A percentile compares a stretch with the other conserved stretches of the same genome.
phyloP scores from a whole-genome alignment of 2,113 vertebrate genomes.

The Oceanites oceanicus region DNA sequence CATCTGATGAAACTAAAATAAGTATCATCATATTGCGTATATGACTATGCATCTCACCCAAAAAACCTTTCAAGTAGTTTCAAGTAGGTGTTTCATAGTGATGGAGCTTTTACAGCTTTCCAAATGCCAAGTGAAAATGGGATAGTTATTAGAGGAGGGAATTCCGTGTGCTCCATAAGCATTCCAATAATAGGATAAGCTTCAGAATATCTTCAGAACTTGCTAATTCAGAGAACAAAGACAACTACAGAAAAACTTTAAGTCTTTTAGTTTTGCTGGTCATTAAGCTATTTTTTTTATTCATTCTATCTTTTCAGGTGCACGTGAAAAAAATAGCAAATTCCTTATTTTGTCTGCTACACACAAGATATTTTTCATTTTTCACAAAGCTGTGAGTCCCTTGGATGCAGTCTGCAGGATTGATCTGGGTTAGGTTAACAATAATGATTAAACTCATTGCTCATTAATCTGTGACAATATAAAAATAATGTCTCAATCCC shows the following conservation, averaged over 20 bases:
- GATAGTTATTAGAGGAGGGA: background rate
- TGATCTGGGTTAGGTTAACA: background rate
- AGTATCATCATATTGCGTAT: background rate
- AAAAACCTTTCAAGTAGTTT: background rate
- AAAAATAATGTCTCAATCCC: background rate
- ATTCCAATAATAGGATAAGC: background rate
- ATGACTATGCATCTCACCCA: background rate
- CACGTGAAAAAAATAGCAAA: background rate
- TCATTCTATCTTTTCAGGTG: background rate
- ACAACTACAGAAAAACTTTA: background rate
- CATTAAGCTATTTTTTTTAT: background rate
- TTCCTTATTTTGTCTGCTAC: background rate
- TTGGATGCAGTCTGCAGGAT: background rate
- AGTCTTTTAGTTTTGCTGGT: background rate
- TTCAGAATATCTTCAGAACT: background rate
- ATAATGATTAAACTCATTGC: background rate
- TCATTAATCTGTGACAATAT: background rate
- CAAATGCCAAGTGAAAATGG: background rate
- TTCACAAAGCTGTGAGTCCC: background rate
- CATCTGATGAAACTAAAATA: background rate
- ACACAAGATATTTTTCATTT: background rate
- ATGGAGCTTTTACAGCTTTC: background rate
- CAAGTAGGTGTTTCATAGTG: background rate
- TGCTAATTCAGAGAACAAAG: background rate
- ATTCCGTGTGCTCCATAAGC: background rate